Conservation (phyloP, 2,797 vertebrate species). For the Phataginus tricuspis region DNA sequence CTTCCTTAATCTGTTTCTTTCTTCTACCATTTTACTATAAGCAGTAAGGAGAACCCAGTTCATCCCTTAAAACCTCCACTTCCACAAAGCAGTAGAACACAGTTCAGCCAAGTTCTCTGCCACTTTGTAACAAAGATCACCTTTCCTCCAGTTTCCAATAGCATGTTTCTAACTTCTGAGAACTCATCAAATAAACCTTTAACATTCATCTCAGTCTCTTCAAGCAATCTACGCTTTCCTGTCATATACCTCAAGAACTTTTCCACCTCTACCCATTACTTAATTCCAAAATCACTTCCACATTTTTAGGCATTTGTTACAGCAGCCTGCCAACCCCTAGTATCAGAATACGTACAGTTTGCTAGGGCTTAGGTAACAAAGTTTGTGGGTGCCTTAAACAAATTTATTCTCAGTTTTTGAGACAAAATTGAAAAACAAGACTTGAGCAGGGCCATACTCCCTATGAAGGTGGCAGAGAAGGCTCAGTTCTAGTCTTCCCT, state of each 20-base stretch:
- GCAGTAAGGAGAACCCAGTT: background rate
- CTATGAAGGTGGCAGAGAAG: background rate
- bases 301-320: background rate
- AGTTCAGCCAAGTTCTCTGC: background rate
- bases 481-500: background rate
- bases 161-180: background rate
- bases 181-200: background rate
- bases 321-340: background rate
- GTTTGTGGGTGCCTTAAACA: background rate
- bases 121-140: background rate
- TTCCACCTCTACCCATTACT: background rate
- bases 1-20: background rate
- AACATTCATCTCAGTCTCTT: background rate
- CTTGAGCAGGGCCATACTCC: rapidly evolving
- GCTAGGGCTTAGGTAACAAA: background rate
- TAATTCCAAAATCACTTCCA: background rate
- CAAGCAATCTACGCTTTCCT: background rate
- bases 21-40: background rate
- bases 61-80: background rate
- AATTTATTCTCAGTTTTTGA: background rate
- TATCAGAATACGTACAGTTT: background rate
- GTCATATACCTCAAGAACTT: background rate
- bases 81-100: background rate
- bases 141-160: background rate
- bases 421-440: background rate